These are phyloP conservation scores for Parazoanthus swiftii DNA, from an alignment of 92 coral and sea anemone genomes.

Conservation along the genomic window DNA sequence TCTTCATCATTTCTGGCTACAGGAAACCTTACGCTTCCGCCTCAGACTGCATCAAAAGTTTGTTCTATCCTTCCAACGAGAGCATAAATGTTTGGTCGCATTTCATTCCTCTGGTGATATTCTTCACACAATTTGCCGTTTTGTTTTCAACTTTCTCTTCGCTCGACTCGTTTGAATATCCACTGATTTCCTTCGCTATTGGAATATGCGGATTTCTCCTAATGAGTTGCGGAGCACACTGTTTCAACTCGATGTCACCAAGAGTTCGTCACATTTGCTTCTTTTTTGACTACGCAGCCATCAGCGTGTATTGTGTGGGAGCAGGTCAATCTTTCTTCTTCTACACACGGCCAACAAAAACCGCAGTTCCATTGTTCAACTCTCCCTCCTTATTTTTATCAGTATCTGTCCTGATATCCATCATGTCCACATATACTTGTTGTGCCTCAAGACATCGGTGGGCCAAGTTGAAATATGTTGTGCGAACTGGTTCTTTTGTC, in stretches of 20 bases:
- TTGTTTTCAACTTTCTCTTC: slow-evolving; percentile 62
- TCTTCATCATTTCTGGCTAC: slow-evolving; percentile 82
- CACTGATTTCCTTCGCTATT: slow-evolving; percentile 82
- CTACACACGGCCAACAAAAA: slow-evolving; percentile 78
- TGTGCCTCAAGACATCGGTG: slow-evolving; percentile 98
- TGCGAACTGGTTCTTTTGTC: slow-evolving; percentile 85
- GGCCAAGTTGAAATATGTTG: slow-evolving; percentile 79
- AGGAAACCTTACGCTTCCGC: slow-evolving; percentile 90
- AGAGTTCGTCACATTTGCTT: slow-evolving; percentile 90
- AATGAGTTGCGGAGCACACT: slow-evolving; percentile 98
- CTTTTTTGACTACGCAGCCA: slow-evolving; percentile 96
- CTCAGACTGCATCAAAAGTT: slow-evolving; percentile 82
- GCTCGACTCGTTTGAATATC: slow-evolving; percentile 73
- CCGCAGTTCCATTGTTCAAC: slow-evolving; percentile 54
- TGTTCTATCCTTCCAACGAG: slow-evolving; percentile 78
- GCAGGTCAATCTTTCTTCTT: slow-evolving; percentile 94
- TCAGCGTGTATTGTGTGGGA: slow-evolving; percentile 91
- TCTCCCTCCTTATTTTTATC: slow-evolving; percentile 60
- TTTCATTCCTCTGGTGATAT: slow-evolving; percentile 80
- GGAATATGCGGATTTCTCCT: slow-evolving; percentile 92
- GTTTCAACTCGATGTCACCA: slow-evolving; percentile 97
- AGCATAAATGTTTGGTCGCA: slow-evolving; percentile 96
- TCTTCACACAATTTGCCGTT: slow-evolving; percentile 63
- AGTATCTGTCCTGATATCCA: slow-evolving; percentile 70
- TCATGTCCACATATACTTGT: slow-evolving; percentile 81